Conservation (phyloP, 2,797 vertebrate genomes). For the Antrozous pallidus region DNA sequence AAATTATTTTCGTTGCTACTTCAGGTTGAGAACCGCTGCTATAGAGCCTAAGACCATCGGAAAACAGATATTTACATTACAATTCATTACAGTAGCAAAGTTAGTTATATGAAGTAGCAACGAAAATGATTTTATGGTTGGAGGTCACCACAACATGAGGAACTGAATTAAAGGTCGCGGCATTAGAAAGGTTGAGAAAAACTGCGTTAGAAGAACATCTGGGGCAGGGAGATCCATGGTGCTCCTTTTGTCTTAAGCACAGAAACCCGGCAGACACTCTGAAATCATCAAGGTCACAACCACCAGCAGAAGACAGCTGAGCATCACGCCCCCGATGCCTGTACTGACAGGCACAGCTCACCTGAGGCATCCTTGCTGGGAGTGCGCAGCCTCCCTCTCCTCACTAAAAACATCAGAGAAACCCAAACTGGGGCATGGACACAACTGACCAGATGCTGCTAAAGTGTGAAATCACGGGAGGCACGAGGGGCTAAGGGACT, state of each 20-base stretch:
- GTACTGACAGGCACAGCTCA: not conserved
- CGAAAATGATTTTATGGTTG: no score
- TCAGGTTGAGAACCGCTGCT: no score
- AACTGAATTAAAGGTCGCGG: no score
- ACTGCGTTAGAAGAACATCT: no score
- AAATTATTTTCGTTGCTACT: no score
- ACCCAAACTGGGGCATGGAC: not conserved
- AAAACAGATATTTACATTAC: no score
- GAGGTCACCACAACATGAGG: no score
- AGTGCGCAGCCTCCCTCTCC: not conserved
- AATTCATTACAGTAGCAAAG: no score
- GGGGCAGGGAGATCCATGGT: not conserved
- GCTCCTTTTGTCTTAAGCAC: not conserved
- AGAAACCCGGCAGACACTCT: not conserved
- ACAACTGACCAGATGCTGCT: not conserved
- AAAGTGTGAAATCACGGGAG: not conserved
- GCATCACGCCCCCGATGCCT: accelerated
- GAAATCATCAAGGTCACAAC: not conserved
- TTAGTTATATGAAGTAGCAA: no score
- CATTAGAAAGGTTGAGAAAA: no score
- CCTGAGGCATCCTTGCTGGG: not conserved
- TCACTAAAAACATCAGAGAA: not conserved
- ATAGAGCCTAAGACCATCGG: no score
- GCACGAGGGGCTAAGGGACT: not conserved
- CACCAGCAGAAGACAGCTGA: not conserved